Base-by-base conservation (phyloP, 1,140 invertebrate species). In the Thaumetopoea pityocampa region DNA sequence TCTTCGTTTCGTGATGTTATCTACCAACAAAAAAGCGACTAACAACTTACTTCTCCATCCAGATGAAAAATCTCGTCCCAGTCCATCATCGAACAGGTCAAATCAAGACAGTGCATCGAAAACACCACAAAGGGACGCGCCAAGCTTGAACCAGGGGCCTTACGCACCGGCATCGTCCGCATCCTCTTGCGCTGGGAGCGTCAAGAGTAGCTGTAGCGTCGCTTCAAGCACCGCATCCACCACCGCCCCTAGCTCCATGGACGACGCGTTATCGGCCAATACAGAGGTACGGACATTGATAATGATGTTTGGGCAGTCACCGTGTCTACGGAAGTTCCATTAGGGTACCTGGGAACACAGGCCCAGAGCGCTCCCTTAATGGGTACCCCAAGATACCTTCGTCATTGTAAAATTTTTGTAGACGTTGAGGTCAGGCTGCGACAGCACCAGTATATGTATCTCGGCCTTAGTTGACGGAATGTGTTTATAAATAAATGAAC, bases 31-130 rank as follows among this genome's bases (percentile, higher is more conserved):
- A n/a, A n/a, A n/a, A n/a, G n/a, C n/a, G n/a, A n/a, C n/a, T n/a
- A n/a, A n/a, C n/a, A n/a, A n/a, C n/a, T n/a, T n/a, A n/a, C n/a
- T n/a, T 28, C 8, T 32, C 24, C 11, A 19, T 18, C 8, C 52
- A 85, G 84, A 81, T 40, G 84, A 86, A 33, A 86, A 86, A 53
- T 85, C 83, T n/a, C 47, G 84, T 20, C 85, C 85, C 1, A 85
- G 81, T 45, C 85, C 82, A 2, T 74, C 67, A 35, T 85, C 82
- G n/a, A 84, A 82, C 36, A 51, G 84, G 32, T 85, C 84, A 26
- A 73, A 64, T 67, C 79, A 85, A 43, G 81, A 85, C 27, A 66
- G 64, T 15, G 72, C 74, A 7, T 83, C 76, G 0, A 86, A 86
- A 53, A 85, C 85, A 1, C 85, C 85, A 0, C 76, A 80, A 17